Evolutionary conservation across 2,888 invertebrate species (phyloP), one percentile per base, ranked within the genome.

Genomic region (Melinopterus prodromus): DNA sequence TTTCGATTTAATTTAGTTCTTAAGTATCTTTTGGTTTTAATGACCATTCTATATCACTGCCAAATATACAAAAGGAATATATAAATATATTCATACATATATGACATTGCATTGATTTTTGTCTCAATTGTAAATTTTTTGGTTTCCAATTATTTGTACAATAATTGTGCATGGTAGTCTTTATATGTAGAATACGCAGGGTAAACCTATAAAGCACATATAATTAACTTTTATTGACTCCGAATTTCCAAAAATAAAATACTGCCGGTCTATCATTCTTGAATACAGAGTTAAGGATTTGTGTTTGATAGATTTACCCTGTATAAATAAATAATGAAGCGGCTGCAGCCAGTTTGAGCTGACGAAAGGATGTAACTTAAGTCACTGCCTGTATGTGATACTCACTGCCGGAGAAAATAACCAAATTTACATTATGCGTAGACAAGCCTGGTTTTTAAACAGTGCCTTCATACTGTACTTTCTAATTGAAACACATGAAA

Each of bases 361-460:
- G 35, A 74, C n/a, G 35, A 74, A 35, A 26, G n/a, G 37, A 74
- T 36, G 35, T 74, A 74, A 80, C 79, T 81, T 82, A 77, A 82
- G 81, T 85, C 85, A 87, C 86, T 86, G 86, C 87, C 87, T 86
- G 83, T 86, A 86, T 88, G 88, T 88, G 88, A 88, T 88, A 88
- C 84, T 85, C 83, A 85, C 86, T 87, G 85, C 85, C 86, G 85
- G 82, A 71, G 16, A 78, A 38, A 53, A 77, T 78, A 85, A 82
- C 84, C 84, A 85, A 85, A 85, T 84, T 85, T 84, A 82, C 83
- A 83, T 85, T 78, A 78, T 77, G 77, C 74, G 77, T 84, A 84
- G 80, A 78, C 78, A 71, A 84, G 83, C 83, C 85, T 87, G 86
- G 86, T 85, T 86, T 86, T 81, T 82, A 84, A 80, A 85, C 86